A percentile compares a stretch with the other conserved stretches of the same genome.
These are phyloP conservation scores for Neoarius graeffei DNA, from an alignment of 2,113 vertebrate species.

Conservation along the genomic window DNA sequence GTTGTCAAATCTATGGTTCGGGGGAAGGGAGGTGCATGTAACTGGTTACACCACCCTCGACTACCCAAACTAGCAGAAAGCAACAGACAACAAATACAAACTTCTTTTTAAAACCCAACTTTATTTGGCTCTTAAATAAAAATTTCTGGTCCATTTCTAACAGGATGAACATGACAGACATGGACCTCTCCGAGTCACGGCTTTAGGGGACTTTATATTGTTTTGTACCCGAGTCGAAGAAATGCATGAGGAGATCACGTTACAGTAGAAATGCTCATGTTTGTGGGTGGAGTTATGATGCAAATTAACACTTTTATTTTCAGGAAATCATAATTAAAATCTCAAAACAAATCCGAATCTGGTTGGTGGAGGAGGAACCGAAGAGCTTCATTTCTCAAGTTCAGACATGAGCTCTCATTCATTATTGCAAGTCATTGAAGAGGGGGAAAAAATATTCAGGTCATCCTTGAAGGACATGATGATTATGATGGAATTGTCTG, in stretches of 20 bases:
- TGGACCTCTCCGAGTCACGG: neutral
- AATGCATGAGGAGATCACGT: neutral
- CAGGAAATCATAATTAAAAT: neutral
- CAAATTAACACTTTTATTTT: neutral
- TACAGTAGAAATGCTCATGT: neutral
- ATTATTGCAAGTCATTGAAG: neutral
- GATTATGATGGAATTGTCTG: neutral
- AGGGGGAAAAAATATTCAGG: neutral
- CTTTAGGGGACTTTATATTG: neutral
- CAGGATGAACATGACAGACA: neutral
- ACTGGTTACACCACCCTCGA: neutral
- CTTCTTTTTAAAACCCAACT: neutral
- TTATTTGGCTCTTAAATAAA: conserved; percentile 4
- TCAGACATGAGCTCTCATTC: too few relatives aligned
- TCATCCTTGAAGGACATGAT: neutral
- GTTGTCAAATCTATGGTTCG: conserved; percentile 12
- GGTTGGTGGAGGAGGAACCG: neutral
- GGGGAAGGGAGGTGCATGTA: neutral
- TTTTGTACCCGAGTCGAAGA: neutral
- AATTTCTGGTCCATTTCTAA: neutral
- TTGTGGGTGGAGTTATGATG: too few relatives aligned
- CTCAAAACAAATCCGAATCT: neutral
- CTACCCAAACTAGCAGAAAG: neutral
- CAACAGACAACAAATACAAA: too few relatives aligned
- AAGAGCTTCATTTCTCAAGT: neutral